Evolutionary conservation across 2,113 vertebrate genomes (phyloP).

Genomic region (Mesembrinibis cayennensis): DNA sequence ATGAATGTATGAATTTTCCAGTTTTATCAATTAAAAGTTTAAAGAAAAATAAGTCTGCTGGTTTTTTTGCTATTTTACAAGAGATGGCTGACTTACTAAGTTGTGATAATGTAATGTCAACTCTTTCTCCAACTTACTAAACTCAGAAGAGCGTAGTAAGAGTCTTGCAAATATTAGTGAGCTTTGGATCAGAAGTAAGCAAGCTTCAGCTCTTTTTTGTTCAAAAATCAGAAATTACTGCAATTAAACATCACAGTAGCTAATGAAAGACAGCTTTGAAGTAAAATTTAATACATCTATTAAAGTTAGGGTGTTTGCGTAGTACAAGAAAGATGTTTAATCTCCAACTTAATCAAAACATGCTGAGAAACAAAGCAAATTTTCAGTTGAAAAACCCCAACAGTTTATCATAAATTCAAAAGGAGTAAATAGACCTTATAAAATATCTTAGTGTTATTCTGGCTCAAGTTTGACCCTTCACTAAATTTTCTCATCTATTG

Average conservation of each 20-base stretch:
- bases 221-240: background rate
- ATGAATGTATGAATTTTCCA: background rate
- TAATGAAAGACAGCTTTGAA: background rate
- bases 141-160: background rate
- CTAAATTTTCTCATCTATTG: background rate
- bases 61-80: background rate
- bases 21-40: background rate
- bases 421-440: background rate
- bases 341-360: background rate
- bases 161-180: background rate
- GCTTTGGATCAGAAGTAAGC: background rate
- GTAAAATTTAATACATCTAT: background rate
- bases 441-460: background rate
- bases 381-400: background rate
- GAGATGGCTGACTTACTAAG: background rate
- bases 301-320: background rate
- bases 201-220: background rate
- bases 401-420: background rate
- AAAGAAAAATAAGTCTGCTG: background rate
- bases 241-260: background rate
- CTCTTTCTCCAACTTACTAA: background rate
- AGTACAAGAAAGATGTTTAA: background rate
- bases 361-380: background rate
- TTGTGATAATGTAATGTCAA: background rate
- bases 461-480: background rate